Percentiles rank a stretch among this genome's conserved stretches.
Evolutionary conservation across 2,113 vertebrate genomes (phyloP).

Genomic region (Tetrax tetrax): DNA sequence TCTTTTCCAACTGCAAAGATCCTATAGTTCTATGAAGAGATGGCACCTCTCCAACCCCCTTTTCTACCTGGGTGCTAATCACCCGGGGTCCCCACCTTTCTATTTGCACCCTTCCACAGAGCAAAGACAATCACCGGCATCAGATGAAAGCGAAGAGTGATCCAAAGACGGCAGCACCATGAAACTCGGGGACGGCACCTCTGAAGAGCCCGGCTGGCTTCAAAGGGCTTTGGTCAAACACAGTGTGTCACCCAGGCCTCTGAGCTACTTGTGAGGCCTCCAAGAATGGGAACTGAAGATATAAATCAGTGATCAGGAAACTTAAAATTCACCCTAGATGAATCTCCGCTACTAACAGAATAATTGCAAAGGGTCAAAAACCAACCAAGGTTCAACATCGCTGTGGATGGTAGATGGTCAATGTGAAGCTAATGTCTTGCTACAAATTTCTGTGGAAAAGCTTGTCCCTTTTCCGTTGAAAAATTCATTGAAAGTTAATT

Average conservation of each 20-base stretch:
- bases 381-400: background rate
- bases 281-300: background rate
- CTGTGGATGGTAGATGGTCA: background rate
- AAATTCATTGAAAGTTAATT: background rate
- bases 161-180: background rate
- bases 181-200: accelerated
- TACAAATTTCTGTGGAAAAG: background rate
- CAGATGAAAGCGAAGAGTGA: background rate
- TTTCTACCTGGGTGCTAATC: background rate
- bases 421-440: background rate
- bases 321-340: background rate
- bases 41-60: background rate
- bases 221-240: background rate
- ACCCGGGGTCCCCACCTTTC: background rate
- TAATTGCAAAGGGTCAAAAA: background rate
- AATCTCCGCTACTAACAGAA: background rate
- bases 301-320: background rate
- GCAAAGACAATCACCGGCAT: background rate
- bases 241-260: accelerated
- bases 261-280: background rate
- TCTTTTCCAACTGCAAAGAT: too few relatives aligned
- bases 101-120: background rate
- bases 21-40: background rate
- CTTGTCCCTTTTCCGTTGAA: background rate
- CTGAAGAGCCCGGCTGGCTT: background rate